These are phyloP conservation scores for Neostethus bicornis DNA, from an alignment of 2,797 vertebrate genomes.

Conservation along the genomic window DNA sequence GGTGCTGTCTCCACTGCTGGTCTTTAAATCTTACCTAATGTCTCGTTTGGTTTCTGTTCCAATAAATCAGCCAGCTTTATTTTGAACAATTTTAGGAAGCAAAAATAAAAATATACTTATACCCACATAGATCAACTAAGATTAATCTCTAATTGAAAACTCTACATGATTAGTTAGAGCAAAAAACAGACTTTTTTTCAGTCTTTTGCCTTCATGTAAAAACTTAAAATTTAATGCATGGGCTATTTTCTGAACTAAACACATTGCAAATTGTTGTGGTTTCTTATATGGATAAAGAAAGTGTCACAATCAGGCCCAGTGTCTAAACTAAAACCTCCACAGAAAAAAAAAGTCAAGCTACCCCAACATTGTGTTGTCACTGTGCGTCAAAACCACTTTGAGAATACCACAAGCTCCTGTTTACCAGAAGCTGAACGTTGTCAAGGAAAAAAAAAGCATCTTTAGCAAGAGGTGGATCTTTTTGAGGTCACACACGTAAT, in stretches of 20 bases:
- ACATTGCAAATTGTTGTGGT: neutral
- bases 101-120: neutral
- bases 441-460: slow-evolving; percentile 2
- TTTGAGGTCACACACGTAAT: neutral
- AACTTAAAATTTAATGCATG: neutral
- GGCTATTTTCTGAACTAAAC: neutral
- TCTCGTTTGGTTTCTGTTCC: too few species aligned
- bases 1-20: too few species aligned
- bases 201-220: neutral
- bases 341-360: neutral
- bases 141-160: neutral
- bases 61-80: too few species aligned
- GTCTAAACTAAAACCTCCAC: neutral
- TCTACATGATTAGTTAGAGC: neutral
- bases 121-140: neutral
- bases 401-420: slow-evolving; percentile 30
- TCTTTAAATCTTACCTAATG: too few species aligned
- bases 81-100: too few species aligned
- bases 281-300: neutral
- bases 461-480: neutral
- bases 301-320: neutral
- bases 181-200: too few species aligned
- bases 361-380: neutral
- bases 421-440: slow-evolving; percentile 26
- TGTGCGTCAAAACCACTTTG: neutral